These are phyloP conservation scores for Epizoanthus ramosus DNA, from an alignment of 92 coral and sea anemone species.

Conservation along the genomic window DNA sequence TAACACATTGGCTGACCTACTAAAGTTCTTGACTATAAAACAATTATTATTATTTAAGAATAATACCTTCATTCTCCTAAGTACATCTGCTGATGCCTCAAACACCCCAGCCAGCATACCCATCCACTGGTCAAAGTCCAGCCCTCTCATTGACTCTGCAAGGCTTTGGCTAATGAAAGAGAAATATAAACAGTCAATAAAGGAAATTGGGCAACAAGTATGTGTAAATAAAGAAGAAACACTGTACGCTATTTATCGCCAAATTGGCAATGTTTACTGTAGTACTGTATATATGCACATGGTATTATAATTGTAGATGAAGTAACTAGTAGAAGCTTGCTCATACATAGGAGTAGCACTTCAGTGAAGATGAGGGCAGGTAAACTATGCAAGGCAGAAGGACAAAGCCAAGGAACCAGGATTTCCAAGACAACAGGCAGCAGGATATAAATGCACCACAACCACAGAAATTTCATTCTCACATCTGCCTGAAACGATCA, in stretches of 20 bases:
- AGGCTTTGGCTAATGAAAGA: constrained; percentile 65
- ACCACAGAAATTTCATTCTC: too few relatives aligned
- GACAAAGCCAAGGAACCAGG: too few relatives aligned
- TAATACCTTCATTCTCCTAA: constrained; percentile 89
- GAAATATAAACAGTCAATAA: not conserved
- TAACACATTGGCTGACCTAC: not conserved
- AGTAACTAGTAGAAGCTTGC: not conserved
- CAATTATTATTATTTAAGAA: not conserved
- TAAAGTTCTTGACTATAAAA: not conserved
- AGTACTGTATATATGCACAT: not conserved
- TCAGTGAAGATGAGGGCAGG: too few relatives aligned
- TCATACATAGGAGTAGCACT: not conserved
- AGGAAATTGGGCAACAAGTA: too few relatives aligned
- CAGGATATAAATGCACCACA: too few relatives aligned
- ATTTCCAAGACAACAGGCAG: too few relatives aligned
- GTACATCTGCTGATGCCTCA: constrained; percentile 73
- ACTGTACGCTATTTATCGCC: too few relatives aligned
- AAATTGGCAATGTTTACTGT: too few relatives aligned
- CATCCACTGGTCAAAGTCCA: constrained; percentile 93
- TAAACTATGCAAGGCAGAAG: too few relatives aligned
- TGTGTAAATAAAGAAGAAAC: too few relatives aligned
- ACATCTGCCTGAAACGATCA: too few relatives aligned
- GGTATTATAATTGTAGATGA: not conserved
- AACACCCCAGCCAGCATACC: constrained; percentile 85
- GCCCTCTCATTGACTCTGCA: constrained; percentile 82